Evolutionary conservation across 2,797 vertebrate genomes (phyloP), one percentile per base, ranked within the genome.

Genomic region (Xenentodon cancila): DNA sequence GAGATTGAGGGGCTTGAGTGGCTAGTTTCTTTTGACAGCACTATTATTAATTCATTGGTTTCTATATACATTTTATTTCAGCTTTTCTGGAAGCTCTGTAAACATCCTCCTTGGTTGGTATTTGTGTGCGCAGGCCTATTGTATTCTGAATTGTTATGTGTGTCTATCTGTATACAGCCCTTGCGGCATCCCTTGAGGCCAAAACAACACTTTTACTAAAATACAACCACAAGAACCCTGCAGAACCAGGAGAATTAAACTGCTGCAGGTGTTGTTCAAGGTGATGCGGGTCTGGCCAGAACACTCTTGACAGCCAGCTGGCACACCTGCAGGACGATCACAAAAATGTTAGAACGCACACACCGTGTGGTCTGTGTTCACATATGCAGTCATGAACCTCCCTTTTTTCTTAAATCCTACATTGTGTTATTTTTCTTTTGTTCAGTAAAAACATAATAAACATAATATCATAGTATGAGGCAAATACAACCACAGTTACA

Each of bases 41-140:
- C 3, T 32, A 81, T 89, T 78, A 89, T 81, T 88, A 80, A 88
- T 91, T 88, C 67, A 90, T 80, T 7, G 21, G 12, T 34, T 62
- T 74, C 71, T 84, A 84, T 81, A 79, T 83, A 68, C 87, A 52
- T 78, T 54, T 48, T 82, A 77, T 68, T 84, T 68, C 54, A 62
- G 30, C 5, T 40, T 40, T 40, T 40, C 13, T 15, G 12, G 12
- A 37, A 11, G 13, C 13, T 40, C 13, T 40, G 13, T 40, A 40
- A 40, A 13, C 12, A 27, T 64, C 45, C 2, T 20, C 51, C 66
- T 62, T 68, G 48, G 32, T n/a, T 73, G 25, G 13, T n/a, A 43
- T 67, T 60, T 61, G 49, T 32, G 11, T 13, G 42, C 30, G 48
- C 30, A 42, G 49, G 12, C 12, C 37, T 15, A 20, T 27, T 25